phyloP scores from a whole-genome alignment of 2,113 vertebrate genomes.

The Dasypus novemcinctus region DNA sequence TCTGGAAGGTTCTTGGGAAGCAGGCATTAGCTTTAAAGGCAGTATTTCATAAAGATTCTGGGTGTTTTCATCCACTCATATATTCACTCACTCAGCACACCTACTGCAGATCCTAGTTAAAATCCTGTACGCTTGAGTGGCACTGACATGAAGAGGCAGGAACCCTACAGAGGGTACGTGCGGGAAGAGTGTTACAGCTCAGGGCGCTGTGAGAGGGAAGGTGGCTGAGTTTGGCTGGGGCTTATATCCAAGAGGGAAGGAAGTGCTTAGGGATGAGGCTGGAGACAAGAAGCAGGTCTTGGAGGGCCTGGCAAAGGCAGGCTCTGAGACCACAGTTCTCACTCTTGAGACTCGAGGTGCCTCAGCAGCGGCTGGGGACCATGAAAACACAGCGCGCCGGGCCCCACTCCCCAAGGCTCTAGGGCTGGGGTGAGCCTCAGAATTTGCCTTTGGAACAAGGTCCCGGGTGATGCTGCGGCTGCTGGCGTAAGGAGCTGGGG shows the following conservation, averaged over 20 bases:
- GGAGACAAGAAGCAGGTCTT: not conserved
- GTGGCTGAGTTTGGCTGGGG: not conserved
- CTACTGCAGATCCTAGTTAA: not conserved
- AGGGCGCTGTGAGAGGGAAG: not conserved
- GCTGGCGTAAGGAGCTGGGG: not conserved
- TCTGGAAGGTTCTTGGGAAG: not conserved
- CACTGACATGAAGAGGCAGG: not conserved
- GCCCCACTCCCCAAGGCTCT: not conserved
- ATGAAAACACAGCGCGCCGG: not conserved
- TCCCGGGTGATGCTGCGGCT: not conserved
- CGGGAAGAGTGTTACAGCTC: not conserved
- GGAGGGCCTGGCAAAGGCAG: accelerated
- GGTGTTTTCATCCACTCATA: not conserved
- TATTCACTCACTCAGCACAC: not conserved
- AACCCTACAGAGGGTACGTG: not conserved
- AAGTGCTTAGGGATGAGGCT: not conserved
- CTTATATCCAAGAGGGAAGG: not conserved
- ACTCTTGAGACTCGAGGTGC: too few relatives aligned
- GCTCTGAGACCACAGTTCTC: too few relatives aligned
- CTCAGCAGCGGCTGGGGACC: not conserved
- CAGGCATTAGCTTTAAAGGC: not conserved
- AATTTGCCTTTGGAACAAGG: not conserved
- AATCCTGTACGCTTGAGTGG: not conserved
- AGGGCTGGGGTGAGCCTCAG: not conserved
- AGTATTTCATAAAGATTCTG: not conserved